Conservation (phyloP, 2,797 vertebrate genomes). For the Neosalanx taihuensis region DNA sequence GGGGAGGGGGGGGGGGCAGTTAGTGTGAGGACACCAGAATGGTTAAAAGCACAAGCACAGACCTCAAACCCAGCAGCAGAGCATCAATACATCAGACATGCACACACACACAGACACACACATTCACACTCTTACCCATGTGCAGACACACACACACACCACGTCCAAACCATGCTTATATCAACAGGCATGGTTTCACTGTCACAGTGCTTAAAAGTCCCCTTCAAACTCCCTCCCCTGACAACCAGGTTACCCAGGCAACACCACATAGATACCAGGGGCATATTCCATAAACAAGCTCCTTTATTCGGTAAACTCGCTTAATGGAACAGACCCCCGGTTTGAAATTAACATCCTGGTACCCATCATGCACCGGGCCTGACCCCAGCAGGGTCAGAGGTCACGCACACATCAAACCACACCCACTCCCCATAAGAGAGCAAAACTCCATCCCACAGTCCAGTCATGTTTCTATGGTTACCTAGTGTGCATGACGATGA, state of each 20-base stretch:
- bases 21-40: conserved; percentile 35
- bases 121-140: conserved; percentile 16
- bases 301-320: not conserved
- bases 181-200: conserved; percentile 29
- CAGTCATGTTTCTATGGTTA: too few species aligned
- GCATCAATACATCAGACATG: conserved; percentile 11
- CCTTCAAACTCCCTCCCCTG: conserved; percentile 30
- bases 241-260: conserved; percentile 31
- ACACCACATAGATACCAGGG: too few species aligned
- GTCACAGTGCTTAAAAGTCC: conserved; percentile 26
- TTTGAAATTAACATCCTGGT: conserved; percentile 27
- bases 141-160: not conserved
- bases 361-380: conserved; percentile 57
- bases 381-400: conserved; percentile 38
- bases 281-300: too few species aligned
- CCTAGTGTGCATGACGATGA: too few species aligned
- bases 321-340: conserved; percentile 27
- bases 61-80: conserved; percentile 8
- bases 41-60: conserved; percentile 30
- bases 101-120: conserved; percentile 22
- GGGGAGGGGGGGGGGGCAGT: conserved; percentile 17
- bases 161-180: conserved; percentile 44
- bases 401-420: conserved; percentile 16
- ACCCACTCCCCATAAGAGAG: not conserved
- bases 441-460: too few species aligned